Base-by-base conservation (phyloP, 2,797 vertebrate species). In the Halcyon badia region DNA sequence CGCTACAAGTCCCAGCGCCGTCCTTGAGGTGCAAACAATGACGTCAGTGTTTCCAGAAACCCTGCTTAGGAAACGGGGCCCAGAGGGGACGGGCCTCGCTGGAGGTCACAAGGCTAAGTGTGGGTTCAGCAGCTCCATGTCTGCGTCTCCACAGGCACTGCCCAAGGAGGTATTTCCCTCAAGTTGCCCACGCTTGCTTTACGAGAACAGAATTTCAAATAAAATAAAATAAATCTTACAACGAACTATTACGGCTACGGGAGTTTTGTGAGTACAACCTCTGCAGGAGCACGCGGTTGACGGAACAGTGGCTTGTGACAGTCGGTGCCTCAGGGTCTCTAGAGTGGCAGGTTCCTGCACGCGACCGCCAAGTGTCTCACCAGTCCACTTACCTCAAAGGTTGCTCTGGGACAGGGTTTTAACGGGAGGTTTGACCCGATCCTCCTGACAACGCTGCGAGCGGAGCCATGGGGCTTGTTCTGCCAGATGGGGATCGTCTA, bases 401-500 rank as follows among this genome's bases (percentile, higher is more conserved):
- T 98, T 68, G 99, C 99, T 90, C 99, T 98, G 87, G 99, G 98
- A 93, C 99, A 99, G n/a, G 99, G 99, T 78, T 97, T 99, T 66
- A 99, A 97, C 21, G 99, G 99, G 42, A 99, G 98, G 54, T 99
- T 99, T 73, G 99, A 99, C n/a, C 99, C 99, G 18, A 99, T 99
- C 98, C 98, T 99, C 97, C 99, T 99, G 85, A 99, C 99, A 37
- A 99, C 99, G 69, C 99, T 99, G 37, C 99, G 99, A 6, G 99
- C 98, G 5, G 99, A 99, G 94, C 99, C 99, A 28, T 99, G 98
- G 26, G 99, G 99, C 94, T 99, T 99, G 97, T 99, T 99, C 98
- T 99, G 99, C 99, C 99, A 99, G 97, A 99, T 99, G 80, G 99
- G 99, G 94, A 99, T 99, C 30, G 99, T 99, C 97, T 99, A 95